A percentile compares a stretch with the other conserved stretches of the same genome.
phyloP scores from a whole-genome alignment of 2,797 vertebrate genomes.

The Aplochiton taeniatus region DNA sequence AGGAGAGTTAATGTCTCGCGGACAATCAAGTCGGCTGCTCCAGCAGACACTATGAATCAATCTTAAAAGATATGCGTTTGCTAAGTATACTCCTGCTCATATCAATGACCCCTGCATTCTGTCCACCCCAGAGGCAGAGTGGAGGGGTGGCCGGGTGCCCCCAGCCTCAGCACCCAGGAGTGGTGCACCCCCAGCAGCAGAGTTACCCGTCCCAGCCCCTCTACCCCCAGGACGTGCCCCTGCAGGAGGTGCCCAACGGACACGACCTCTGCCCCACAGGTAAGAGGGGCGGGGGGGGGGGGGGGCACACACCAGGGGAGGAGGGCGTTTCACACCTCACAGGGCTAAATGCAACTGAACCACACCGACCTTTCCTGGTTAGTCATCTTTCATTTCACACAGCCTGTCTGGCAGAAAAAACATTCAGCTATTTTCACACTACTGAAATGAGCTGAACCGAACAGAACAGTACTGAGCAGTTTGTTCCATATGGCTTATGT shows the following conservation, averaged over 20 bases:
- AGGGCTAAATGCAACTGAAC: too few species aligned
- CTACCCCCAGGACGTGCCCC: slow-evolving; percentile 81
- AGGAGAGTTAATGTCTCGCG: slow-evolving; percentile 3
- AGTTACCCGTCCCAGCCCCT: slow-evolving; percentile 77
- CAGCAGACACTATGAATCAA: too few species aligned
- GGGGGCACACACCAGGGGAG: too few species aligned
- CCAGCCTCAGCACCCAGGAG: slow-evolving; percentile 77
- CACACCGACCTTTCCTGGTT: too few species aligned
- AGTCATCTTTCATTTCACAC: too few species aligned
- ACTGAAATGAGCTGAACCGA: too few species aligned
- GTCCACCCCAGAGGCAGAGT: slow-evolving; percentile 75
- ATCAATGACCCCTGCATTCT: not conserved
- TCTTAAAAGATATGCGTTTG: not conserved
- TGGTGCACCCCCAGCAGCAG: slow-evolving; percentile 76
- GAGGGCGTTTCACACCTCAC: too few species aligned
- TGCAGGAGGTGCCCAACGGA: slow-evolving; percentile 93
- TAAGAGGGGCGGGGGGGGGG: slow-evolving; percentile 60
- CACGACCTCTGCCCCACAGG: slow-evolving; percentile 82
- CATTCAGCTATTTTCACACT: too few species aligned
- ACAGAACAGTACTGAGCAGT: too few species aligned
- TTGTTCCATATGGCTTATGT: too few species aligned
- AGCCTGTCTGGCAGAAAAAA: too few species aligned
- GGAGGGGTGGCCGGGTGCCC: slow-evolving; percentile 70
- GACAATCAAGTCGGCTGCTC: not conserved
- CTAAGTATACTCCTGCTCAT: not conserved